These are phyloP conservation scores for Mongoloraphidia duomilia DNA, from an alignment of 2,888 invertebrate genomes.

Conservation along the genomic window DNA sequence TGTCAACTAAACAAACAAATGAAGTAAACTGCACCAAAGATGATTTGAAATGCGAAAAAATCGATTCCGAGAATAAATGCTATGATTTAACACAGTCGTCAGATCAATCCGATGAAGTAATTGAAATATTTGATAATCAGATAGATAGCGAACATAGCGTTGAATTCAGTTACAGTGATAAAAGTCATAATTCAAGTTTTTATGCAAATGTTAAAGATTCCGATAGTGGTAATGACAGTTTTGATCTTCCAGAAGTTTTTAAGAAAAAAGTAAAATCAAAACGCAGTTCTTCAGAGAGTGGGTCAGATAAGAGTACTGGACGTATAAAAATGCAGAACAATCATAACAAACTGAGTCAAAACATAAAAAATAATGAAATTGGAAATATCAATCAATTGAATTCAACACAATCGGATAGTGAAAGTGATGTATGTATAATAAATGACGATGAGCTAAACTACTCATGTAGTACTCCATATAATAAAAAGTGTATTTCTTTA, in stretches of 20 bases:
- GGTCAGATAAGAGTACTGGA: no score
- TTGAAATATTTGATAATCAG: conserved; percentile 7
- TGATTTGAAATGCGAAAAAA: conserved; percentile 5
- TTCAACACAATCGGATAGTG: conserved; percentile 25
- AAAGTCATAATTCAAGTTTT: no score
- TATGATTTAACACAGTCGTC: conserved; percentile 29
- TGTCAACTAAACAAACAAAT: neutral
- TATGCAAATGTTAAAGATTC: no score
- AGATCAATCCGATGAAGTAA: conserved; percentile 8
- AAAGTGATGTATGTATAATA: conserved; percentile 24
- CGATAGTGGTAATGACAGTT: no score
- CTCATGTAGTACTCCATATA: conserved; percentile 31
- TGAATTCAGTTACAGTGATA: neutral
- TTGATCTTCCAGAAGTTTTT: no score
- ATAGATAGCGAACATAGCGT: conserved; percentile 1
- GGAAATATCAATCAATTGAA: conserved; percentile 9
- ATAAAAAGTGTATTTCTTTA: neutral
- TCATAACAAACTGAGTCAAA: no score
- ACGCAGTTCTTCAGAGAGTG: no score
- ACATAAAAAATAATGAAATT: neutral
- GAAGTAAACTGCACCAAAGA: conserved; percentile 5
- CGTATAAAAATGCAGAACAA: no score
- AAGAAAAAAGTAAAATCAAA: no score
- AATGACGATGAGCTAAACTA: conserved; percentile 50
- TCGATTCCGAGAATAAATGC: conserved; percentile 11